These are phyloP conservation scores for Riparia riparia DNA, from an alignment of 2,113 vertebrate species.

Conservation along the genomic window DNA sequence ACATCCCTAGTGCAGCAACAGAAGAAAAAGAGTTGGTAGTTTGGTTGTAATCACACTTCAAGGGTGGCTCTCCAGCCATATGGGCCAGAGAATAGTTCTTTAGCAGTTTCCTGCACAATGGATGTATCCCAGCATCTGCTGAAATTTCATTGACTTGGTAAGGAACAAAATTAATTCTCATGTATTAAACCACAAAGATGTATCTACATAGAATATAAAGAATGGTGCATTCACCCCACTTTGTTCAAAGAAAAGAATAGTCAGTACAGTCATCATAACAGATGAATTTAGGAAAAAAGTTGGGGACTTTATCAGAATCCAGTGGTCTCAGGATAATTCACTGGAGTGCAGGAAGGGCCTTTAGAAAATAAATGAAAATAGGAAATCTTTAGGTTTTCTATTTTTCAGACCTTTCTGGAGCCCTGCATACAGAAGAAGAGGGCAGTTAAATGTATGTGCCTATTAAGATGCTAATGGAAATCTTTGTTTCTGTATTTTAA, in stretches of 20 bases:
- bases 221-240: not conserved
- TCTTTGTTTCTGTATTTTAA: not conserved
- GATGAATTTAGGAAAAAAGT: not conserved
- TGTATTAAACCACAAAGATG: not conserved
- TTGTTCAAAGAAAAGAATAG: not conserved
- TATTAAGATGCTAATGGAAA: not conserved
- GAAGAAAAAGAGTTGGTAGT: not conserved
- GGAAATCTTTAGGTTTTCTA: not conserved
- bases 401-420: not conserved
- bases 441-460: not conserved
- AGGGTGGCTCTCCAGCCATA: not conserved
- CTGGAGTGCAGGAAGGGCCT: not conserved
- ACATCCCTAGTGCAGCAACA: not conserved
- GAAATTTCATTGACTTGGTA: not conserved
- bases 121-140: not conserved
- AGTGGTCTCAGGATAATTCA: not conserved
- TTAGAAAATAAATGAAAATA: not conserved
- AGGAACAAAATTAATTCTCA: not conserved
- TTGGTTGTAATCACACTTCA: not conserved
- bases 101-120: not conserved
- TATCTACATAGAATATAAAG: not conserved
- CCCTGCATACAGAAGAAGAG: not conserved
- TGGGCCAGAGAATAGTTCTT: not conserved
- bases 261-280: not conserved
- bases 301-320: not conserved